phyloP scores from a whole-genome alignment of 2,888 invertebrate genomes.

The Cheilosia variabilis region DNA sequence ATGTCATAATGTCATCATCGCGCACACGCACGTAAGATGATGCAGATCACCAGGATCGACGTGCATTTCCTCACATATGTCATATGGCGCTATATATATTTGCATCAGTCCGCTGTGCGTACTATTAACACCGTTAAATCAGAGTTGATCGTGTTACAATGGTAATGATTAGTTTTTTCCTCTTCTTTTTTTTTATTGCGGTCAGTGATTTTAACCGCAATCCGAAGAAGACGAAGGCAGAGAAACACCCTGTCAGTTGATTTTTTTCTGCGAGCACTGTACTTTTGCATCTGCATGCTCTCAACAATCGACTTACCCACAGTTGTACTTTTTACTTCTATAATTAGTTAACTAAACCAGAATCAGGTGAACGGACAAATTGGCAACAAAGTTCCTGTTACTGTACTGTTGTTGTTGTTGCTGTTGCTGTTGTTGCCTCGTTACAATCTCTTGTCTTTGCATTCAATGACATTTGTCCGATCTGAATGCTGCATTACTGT shows the following conservation, averaged over 20 bases:
- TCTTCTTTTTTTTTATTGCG: slow-evolving; percentile 46
- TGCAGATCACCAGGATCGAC: slow-evolving; percentile 45
- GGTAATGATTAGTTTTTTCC: slow-evolving; percentile 44
- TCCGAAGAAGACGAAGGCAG: background rate
- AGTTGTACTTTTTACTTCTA: slow-evolving; percentile 20
- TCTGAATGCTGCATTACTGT: slow-evolving; percentile 1
- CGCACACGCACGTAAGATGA: slow-evolving; percentile 8
- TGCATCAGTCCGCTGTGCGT: slow-evolving; percentile 14
- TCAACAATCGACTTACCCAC: slow-evolving; percentile 2
- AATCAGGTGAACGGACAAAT: slow-evolving; percentile 40
- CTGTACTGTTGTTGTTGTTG: slow-evolving; percentile 18
- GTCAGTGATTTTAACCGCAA: slow-evolving; percentile 61
- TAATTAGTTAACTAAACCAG: slow-evolving; percentile 63
- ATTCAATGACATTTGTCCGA: slow-evolving; percentile 37
- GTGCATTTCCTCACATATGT: slow-evolving; percentile 43
- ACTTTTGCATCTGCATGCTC: slow-evolving; percentile 17
- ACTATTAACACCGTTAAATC: slow-evolving; percentile 61
- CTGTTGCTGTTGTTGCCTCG: slow-evolving; percentile 11
- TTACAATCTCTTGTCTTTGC: slow-evolving; percentile 27
- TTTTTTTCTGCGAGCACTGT: slow-evolving; percentile 18
- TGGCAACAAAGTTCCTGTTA: slow-evolving; percentile 52
- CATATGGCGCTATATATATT: slow-evolving; percentile 10
- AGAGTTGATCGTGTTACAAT: slow-evolving; percentile 54
- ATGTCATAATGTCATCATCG: slow-evolving; percentile 60
- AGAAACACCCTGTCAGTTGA: slow-evolving; percentile 24